Percentiles rank a stretch among this genome's conserved stretches.
Evolutionary conservation across 1,140 invertebrate genomes (phyloP).

Genomic region (Lepidurus packardi): DNA sequence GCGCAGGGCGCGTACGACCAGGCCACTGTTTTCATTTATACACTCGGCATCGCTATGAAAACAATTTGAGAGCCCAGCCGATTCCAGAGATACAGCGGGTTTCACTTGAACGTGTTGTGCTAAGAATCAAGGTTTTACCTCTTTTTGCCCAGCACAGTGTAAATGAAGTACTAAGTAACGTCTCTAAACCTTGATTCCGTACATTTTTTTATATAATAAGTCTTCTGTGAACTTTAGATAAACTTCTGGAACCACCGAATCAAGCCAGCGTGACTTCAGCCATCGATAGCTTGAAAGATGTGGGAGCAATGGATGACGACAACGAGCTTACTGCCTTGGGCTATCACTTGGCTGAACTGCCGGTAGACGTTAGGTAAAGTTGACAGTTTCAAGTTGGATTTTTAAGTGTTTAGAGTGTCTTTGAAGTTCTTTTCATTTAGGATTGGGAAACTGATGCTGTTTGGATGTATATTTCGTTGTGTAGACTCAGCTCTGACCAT

Average conservation of each 20-base stretch:
- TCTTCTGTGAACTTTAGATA: constrained; percentile 27
- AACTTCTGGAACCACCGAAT: constrained; percentile 42
- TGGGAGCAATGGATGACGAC: constrained; percentile 45
- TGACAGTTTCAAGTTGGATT: not conserved
- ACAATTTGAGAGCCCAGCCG: constrained; percentile 44
- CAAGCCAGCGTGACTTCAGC: constrained; percentile 42
- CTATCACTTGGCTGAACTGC: constrained; percentile 47
- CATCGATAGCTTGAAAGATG: constrained; percentile 46
- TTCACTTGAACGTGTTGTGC: constrained; percentile 44
- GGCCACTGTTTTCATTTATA: constrained; percentile 88
- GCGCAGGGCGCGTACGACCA: constrained; percentile 79
- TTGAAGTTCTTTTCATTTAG: constrained; percentile 37
- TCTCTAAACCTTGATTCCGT: not conserved
- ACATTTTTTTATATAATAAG: not conserved
- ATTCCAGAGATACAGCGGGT: constrained; percentile 46
- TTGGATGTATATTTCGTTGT: constrained; percentile 48
- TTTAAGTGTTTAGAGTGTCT: no score
- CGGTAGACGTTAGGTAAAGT: constrained; percentile 46
- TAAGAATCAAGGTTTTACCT: constrained; percentile 45
- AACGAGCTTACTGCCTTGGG: constrained; percentile 48
- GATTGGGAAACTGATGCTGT: constrained; percentile 49
- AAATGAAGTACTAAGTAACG: constrained; percentile 38
- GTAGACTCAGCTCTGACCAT: constrained; percentile 47
- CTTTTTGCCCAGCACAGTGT: constrained; percentile 41
- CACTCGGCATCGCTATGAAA: constrained; percentile 52